Evolutionary conservation across 2,113 vertebrate genomes (phyloP).

Genomic region (Choloepus hoffmanni): DNA sequence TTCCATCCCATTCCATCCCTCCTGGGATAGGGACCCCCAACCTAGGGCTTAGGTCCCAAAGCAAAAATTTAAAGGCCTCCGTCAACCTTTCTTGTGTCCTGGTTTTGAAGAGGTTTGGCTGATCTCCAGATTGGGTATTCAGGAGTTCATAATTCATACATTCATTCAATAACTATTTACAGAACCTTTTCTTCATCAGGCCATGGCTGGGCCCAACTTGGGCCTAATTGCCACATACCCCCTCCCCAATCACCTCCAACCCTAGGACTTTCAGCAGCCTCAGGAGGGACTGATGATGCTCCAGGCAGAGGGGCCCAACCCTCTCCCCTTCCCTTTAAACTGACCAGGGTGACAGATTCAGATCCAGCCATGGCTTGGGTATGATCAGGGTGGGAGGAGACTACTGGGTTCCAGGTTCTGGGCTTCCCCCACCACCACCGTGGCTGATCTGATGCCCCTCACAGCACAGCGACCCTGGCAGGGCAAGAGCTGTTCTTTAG

Average conservation of each 20-base stretch:
- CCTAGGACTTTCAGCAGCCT: not conserved
- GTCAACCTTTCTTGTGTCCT: not conserved
- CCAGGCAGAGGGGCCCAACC: not conserved
- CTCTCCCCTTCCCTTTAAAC: not conserved
- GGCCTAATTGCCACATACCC: not conserved
- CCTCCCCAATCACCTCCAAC: not conserved
- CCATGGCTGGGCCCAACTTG: not conserved
- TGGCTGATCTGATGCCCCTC: not conserved
- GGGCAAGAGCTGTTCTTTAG: not conserved
- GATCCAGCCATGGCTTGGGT: not conserved
- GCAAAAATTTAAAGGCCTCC: not conserved
- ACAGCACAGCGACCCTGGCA: not conserved
- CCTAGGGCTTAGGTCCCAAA: not conserved
- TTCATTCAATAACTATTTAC: not conserved
- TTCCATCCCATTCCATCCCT: not conserved
- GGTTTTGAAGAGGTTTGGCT: not conserved
- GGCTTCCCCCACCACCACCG: not conserved
- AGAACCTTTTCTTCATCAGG: not conserved
- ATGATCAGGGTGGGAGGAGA: not conserved
- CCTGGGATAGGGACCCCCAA: not conserved
- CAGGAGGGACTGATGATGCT: not conserved
- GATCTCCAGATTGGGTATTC: not conserved
- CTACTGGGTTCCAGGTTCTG: not conserved
- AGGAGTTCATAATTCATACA: not conserved
- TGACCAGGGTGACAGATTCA: not conserved